A percentile compares a stretch with the other conserved stretches of the same genome.
Evolutionary conservation across 2,888 invertebrate genomes (phyloP).

Genomic region (Nomada flava): DNA sequence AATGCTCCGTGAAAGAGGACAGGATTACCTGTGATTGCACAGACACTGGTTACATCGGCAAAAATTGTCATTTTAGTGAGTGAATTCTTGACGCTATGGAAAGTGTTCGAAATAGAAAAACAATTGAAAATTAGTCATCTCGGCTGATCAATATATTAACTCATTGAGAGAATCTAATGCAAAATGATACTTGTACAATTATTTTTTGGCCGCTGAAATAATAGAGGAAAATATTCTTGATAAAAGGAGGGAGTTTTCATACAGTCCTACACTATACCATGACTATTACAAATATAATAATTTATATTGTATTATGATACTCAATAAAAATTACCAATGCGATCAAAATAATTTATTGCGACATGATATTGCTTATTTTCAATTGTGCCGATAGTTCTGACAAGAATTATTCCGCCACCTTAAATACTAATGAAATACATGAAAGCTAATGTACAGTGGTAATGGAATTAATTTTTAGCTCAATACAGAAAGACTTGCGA

Average conservation of each 20-base stretch:
- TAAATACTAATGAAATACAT: not conserved
- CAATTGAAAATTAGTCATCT: too few relatives aligned
- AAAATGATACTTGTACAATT: not conserved
- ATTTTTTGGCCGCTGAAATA: not conserved
- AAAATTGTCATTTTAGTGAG: conserved; percentile 95
- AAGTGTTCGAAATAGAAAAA: too few relatives aligned
- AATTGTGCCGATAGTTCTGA: too few relatives aligned
- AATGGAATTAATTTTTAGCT: conserved; percentile 85
- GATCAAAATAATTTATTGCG: too few relatives aligned
- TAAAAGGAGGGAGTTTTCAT: too few relatives aligned
- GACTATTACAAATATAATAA: too few relatives aligned
- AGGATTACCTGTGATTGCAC: conserved; percentile 95
- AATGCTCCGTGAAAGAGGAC: conserved; percentile 95
- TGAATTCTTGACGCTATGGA: conserved; percentile 20
- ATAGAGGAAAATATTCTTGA: not conserved
- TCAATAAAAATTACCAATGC: too few relatives aligned
- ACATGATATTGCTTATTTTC: too few relatives aligned
- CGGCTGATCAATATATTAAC: not conserved
- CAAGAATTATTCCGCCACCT: too few relatives aligned
- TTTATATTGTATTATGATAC: too few relatives aligned
- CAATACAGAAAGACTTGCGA: conserved; percentile 96
- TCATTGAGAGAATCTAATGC: not conserved
- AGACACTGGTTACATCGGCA: conserved; percentile 95
- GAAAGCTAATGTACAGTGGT: too few relatives aligned
- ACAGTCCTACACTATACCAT: too few relatives aligned